phyloP scores from a whole-genome alignment of 1,140 invertebrate species.

The roundworm (Caenorhabditis elegans) region DNA sequence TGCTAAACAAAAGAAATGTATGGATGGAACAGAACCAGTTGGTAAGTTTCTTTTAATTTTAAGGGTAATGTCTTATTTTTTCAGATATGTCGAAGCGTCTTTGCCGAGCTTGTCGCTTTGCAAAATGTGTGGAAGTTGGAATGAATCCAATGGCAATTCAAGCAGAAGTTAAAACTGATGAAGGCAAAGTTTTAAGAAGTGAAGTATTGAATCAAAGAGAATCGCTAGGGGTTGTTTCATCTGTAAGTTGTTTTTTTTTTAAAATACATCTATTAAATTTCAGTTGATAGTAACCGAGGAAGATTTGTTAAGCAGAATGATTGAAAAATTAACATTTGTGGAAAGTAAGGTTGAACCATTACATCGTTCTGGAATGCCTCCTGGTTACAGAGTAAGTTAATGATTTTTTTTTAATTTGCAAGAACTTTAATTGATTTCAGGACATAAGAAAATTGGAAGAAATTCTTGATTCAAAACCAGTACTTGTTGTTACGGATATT shows the following conservation, averaged over 20 bases:
- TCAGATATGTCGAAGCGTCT: constrained; percentile 7
- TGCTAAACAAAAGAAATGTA: background rate
- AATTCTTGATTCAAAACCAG: background rate
- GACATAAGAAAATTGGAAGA: background rate
- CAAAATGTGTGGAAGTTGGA: constrained; percentile 16
- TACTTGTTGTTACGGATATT: background rate
- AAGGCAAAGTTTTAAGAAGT: background rate
- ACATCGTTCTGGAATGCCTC: background rate
- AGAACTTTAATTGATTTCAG: background rate
- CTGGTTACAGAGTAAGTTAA: background rate
- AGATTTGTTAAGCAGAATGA: background rate
- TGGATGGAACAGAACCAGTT: constrained; percentile 6
- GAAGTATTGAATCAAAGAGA: background rate
- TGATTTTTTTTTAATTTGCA: too few relatives aligned
- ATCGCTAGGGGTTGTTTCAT: constrained; percentile 1
- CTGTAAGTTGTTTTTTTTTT: background rate
- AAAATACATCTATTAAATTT: background rate
- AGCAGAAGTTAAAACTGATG: background rate
- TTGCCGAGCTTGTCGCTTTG: background rate
- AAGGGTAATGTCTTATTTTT: too few relatives aligned
- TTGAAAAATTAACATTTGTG: background rate
- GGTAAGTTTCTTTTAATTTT: background rate
- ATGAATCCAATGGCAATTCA: constrained; percentile 17
- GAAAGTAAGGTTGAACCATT: constrained; percentile 7
- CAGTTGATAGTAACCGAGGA: background rate